These are phyloP conservation scores for Cryptosula pallasiana DNA, from an alignment of 2,888 invertebrate genomes.

Conservation along the genomic window DNA sequence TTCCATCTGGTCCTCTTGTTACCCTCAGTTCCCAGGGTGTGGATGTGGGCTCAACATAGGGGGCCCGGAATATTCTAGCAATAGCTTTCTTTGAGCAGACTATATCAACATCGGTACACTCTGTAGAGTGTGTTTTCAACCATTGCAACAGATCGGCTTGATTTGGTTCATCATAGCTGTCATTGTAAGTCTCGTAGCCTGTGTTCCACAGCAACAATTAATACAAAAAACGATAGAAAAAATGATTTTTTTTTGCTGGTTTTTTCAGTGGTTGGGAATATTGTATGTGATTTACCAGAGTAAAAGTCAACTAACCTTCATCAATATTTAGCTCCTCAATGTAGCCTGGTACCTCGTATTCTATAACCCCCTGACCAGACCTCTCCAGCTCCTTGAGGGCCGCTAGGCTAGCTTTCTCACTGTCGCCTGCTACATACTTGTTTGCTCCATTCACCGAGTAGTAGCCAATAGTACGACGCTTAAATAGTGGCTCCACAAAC, in stretches of 20 bases:
- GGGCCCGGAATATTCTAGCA: not conserved
- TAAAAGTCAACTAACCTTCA: conserved; percentile 13
- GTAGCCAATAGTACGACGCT: not conserved
- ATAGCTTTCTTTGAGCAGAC: conserved; percentile 10
- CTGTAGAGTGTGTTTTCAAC: not conserved
- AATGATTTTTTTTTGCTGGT: too few relatives aligned
- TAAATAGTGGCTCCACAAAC: conserved; percentile 3
- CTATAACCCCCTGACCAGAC: not conserved
- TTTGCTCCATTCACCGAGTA: not conserved
- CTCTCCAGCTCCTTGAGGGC: conserved; percentile 7
- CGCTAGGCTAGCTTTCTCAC: conserved; percentile 8
- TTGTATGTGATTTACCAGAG: not conserved
- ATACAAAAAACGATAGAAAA: too few relatives aligned
- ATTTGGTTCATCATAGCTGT: not conserved
- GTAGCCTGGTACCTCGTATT: conserved; percentile 1
- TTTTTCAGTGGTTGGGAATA: too few relatives aligned
- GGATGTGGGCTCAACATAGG: conserved; percentile 1
- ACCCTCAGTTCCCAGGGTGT: conserved; percentile 18
- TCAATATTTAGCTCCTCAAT: conserved; percentile 5
- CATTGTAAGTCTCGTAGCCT: conserved; percentile 18
- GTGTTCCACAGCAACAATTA: not conserved
- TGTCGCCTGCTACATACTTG: not conserved
- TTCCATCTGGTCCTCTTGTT: conserved; percentile 16
- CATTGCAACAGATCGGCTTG: not conserved
- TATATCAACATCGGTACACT: conserved; percentile 1